phyloP scores from a whole-genome alignment of 2,888 invertebrate genomes.

The Agriopis aurantiaria region DNA sequence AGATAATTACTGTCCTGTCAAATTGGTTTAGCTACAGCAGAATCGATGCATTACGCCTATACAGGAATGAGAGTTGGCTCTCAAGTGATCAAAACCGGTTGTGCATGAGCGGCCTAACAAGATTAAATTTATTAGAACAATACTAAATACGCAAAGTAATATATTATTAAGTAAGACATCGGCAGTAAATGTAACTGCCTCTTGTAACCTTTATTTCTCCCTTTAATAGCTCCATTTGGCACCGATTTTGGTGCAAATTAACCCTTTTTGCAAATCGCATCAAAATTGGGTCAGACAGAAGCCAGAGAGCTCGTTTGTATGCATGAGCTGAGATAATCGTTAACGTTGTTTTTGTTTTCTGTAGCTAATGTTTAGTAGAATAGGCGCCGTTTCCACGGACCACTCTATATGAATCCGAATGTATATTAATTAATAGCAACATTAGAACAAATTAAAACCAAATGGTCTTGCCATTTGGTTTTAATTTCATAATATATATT shows the following conservation, averaged over 20 bases:
- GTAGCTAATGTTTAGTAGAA: background rate
- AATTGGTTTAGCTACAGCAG: too few relatives aligned
- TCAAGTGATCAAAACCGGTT: background rate
- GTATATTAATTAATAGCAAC: too few relatives aligned
- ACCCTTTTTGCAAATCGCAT: slow-evolving; percentile 52
- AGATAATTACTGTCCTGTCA: too few relatives aligned
- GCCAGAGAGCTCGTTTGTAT: slow-evolving; percentile 26
- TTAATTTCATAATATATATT: too few relatives aligned
- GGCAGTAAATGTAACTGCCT: slow-evolving; percentile 34
- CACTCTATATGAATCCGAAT: background rate
- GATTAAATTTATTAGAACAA: slow-evolving; percentile 2
- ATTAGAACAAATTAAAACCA: too few relatives aligned
- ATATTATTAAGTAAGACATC: slow-evolving; percentile 20
- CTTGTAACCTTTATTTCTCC: slow-evolving; percentile 49
- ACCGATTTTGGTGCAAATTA: slow-evolving; percentile 62
- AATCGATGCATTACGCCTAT: too few relatives aligned
- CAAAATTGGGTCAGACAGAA: slow-evolving; percentile 42
- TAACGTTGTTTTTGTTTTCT: slow-evolving; percentile 24
- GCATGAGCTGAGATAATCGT: slow-evolving; percentile 25
- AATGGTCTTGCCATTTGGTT: too few relatives aligned
- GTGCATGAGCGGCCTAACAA: background rate
- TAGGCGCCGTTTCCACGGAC: slow-evolving; percentile 8
- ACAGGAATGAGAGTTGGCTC: background rate
- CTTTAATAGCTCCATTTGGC: slow-evolving; percentile 62
- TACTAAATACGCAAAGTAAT: slow-evolving; percentile 7